A percentile compares a stretch with the other conserved stretches of the same genome.
Evolutionary conservation across 2,113 vertebrate genomes (phyloP).

Genomic region (Hyla sarda): DNA sequence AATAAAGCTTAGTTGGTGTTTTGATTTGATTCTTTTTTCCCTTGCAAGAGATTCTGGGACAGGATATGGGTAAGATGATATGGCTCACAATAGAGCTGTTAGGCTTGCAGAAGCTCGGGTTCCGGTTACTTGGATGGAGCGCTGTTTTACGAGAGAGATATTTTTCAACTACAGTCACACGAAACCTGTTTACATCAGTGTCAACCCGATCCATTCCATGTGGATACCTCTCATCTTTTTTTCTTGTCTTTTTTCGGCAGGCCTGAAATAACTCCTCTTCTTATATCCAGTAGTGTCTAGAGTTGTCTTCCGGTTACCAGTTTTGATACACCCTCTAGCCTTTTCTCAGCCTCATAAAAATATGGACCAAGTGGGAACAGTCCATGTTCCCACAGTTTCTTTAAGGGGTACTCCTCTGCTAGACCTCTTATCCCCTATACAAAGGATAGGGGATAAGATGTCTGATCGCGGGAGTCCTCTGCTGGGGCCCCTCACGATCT

Average conservation of each 20-base stretch:
- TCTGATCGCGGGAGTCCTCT: too few relatives aligned
- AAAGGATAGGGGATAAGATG: too few relatives aligned
- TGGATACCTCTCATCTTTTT: neutral
- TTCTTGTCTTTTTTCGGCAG: neutral
- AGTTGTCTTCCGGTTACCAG: too few relatives aligned
- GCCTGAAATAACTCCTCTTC: neutral
- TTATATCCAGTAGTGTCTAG: neutral
- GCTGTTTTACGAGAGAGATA: conserved; percentile 27
- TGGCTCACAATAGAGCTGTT: conserved; percentile 27
- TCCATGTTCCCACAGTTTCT: too few relatives aligned
- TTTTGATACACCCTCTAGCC: too few relatives aligned
- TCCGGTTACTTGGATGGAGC: conserved; percentile 30
- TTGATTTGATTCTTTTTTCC: conserved; percentile 23
- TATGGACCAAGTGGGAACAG: too few relatives aligned
- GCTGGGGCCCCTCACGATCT: too few relatives aligned
- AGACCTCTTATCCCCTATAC: too few relatives aligned
- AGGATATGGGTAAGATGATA: conserved; percentile 39
- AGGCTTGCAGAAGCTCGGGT: conserved; percentile 29
- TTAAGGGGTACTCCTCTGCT: too few relatives aligned
- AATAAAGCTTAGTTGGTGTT: conserved; percentile 39
- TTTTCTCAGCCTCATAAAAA: too few relatives aligned
- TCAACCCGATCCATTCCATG: conserved; percentile 3
- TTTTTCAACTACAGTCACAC: conserved; percentile 17
- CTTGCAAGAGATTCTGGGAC: conserved; percentile 35
- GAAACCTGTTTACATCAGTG: conserved; percentile 1